A percentile compares a stretch with the other conserved stretches of the same genome.
Conservation (phyloP, 2,888 invertebrate species). For the Urechis unicinctus region DNA sequence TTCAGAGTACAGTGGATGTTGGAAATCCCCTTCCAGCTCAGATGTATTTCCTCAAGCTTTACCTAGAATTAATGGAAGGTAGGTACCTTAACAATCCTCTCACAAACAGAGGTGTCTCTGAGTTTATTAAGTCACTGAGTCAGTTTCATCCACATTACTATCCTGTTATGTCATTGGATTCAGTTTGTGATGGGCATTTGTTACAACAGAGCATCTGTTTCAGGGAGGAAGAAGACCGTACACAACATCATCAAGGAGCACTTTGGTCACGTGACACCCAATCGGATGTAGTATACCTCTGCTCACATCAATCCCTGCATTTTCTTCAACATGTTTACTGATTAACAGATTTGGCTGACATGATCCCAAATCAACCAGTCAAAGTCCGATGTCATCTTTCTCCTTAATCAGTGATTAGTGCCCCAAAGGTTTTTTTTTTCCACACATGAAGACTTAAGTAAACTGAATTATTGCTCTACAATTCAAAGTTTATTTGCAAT, state of each 20-base stretch:
- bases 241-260: conserved; percentile 62
- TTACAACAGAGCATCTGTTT: conserved; percentile 24
- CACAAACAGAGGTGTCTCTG: neutral
- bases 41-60: conserved; percentile 44
- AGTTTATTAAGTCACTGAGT: neutral
- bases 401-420: too few species aligned
- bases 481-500: too few species aligned
- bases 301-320: too few species aligned
- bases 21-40: conserved; percentile 42
- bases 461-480: too few species aligned
- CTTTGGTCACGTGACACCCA: conserved; percentile 51
- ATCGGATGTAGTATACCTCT: conserved; percentile 23
- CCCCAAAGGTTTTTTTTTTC: too few species aligned
- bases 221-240: conserved; percentile 59
- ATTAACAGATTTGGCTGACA: too few species aligned
- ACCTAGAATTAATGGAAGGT: conserved; percentile 48
- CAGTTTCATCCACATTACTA: neutral
- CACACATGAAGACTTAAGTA: too few species aligned
- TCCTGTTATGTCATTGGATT: conserved; percentile 27
- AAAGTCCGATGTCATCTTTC: too few species aligned
- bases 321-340: too few species aligned
- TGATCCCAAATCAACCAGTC: too few species aligned
- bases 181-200: too few species aligned
- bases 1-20: conserved; percentile 39
- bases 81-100: neutral